Base-by-base conservation (phyloP, 1,140 invertebrate species). In the Atta colombica region DNA sequence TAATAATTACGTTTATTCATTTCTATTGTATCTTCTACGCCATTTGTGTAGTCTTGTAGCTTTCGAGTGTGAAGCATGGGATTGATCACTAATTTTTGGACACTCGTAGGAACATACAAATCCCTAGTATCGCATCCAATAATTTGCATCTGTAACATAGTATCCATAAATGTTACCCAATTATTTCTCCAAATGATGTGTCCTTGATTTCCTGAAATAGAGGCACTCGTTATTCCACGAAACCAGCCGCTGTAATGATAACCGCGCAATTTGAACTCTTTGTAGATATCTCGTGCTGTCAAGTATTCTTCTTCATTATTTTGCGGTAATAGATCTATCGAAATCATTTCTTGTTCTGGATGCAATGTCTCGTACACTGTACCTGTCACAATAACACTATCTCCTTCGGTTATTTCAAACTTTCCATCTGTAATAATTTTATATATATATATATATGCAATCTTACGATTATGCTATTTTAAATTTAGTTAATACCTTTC, bases 141-240 rank as follows among this genome's bases (percentile, higher is more conserved):
- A 68, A 99, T 97, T 86, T 97, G 96, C 88, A 99, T 96, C 94
- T 99, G 99, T 35, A 99, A 95, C 97, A 99, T 97, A 25, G 97
- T 98, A 94, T 99, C 98, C 96, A 99, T 97, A 94, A 99, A 99
- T 2, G 98, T 96, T 0, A 99, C 97, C 98, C 98, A 99, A 94
- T 99, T 98, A 90, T 97, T 97, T 39, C 95, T 94, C 98, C 98
- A 98, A 45, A 91, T 90, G 0, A 97, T 93, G 39, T 94, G 93
- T 28, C 97, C 97, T 21, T 90, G 91, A 0, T 80, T 88, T 49
- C 95, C 96, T 87, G 95, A 95, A 7, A 94, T 94, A n/a, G 94
- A 96, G 93, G 92, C 94, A 92, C 95, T 94, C n/a, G 96, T 92
- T 14, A 97, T 93, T 31, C 96, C 97, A 88, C 97, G 96, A 95